A percentile compares a stretch with the other conserved stretches of the same genome.
These are phyloP conservation scores for Octomys mimax DNA, from an alignment of 2,797 vertebrate genomes.

Conservation along the genomic window DNA sequence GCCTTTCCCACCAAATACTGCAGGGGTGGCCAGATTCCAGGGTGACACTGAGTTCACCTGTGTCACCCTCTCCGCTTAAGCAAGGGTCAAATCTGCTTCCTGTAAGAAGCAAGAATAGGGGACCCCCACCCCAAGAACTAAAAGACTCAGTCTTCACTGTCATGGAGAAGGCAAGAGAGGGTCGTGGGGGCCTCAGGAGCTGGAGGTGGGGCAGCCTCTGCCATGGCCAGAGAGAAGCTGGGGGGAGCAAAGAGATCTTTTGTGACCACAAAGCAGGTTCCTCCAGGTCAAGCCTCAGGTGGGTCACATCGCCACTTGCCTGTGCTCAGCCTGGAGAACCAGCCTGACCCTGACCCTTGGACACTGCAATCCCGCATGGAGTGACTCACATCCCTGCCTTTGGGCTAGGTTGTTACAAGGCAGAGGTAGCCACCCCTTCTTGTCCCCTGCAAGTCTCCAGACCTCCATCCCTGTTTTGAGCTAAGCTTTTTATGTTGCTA, in stretches of 20 bases:
- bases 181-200: not conserved
- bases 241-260: not conserved
- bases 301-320: not conserved
- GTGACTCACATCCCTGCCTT: not conserved
- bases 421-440: not conserved
- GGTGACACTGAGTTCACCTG: not conserved
- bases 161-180: not conserved
- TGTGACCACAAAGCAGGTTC: not conserved
- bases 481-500: not conserved
- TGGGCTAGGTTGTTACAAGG: not conserved
- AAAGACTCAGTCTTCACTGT: not conserved
- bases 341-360: not conserved
- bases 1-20: not conserved
- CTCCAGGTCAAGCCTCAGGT: not conserved
- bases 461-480: not conserved
- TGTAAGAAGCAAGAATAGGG: not conserved
- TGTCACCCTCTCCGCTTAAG: not conserved
- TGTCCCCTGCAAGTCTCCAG: not conserved
- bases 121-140: not conserved
- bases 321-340: not conserved
- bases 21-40: not conserved
- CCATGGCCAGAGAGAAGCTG: not conserved
- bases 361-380: not conserved
- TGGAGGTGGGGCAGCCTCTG: not conserved
- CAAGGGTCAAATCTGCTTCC: not conserved